phyloP scores from a whole-genome alignment of 2,888 invertebrate genomes.

The Autographa pulchrina region DNA sequence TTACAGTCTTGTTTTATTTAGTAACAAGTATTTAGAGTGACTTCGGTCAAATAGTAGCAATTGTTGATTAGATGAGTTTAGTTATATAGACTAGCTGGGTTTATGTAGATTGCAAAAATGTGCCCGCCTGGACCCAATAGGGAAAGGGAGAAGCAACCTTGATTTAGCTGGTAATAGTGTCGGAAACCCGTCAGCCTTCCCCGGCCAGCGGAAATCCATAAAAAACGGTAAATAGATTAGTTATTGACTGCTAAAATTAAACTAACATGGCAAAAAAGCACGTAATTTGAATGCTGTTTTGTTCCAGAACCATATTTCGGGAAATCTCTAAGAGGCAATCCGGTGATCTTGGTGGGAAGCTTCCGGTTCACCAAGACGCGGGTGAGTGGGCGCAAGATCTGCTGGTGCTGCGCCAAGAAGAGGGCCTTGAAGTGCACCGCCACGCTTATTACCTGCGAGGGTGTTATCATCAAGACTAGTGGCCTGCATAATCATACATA shows the following conservation, averaged over 20 bases:
- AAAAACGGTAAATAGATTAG: no score
- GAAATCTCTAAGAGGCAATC: constrained; percentile 55
- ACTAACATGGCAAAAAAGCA: neutral
- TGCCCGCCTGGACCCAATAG: no score
- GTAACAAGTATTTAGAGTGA: neutral
- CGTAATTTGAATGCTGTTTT: neutral
- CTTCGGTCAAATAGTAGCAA: neutral
- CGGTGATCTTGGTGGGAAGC: constrained; percentile 51
- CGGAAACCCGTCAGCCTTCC: no score
- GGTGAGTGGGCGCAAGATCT: constrained; percentile 36
- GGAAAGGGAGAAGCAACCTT: no score
- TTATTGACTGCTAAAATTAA: no score
- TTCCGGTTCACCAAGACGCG: constrained; percentile 57
- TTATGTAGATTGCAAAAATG: no score
- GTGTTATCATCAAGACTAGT: constrained; percentile 40
- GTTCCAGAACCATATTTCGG: constrained; percentile 45
- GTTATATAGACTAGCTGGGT: no score
- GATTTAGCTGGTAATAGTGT: no score
- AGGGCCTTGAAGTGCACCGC: constrained; percentile 56
- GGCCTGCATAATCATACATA: constrained; percentile 44
- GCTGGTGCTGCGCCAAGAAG: constrained; percentile 66
- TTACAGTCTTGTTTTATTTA: constrained; percentile 5
- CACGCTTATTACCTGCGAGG: constrained; percentile 55
- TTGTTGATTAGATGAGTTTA: neutral
- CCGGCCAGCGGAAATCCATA: no score